phyloP scores from a whole-genome alignment of 1,140 invertebrate species.

The Drosophila kohkoa region DNA sequence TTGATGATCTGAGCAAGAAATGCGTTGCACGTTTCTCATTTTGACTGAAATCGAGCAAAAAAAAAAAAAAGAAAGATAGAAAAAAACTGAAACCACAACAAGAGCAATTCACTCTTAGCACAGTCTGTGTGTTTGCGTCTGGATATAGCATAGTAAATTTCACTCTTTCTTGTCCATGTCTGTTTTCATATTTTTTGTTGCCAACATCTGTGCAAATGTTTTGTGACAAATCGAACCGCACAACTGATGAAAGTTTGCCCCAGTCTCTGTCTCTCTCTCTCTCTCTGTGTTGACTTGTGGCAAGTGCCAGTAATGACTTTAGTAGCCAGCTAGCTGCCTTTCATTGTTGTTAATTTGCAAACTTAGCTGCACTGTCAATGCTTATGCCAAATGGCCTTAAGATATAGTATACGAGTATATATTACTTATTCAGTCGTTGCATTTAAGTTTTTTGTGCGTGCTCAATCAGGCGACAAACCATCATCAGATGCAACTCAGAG shows the following conservation, averaged over 20 bases:
- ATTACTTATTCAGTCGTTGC: neutral
- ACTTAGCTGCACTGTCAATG: slow-evolving; percentile 41
- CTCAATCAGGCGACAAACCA: slow-evolving; percentile 57
- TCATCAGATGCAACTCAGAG: slow-evolving; percentile 36
- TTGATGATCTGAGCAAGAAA: slow-evolving; percentile 67
- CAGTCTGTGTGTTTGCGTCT: slow-evolving; percentile 16
- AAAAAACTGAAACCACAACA: slow-evolving; percentile 21
- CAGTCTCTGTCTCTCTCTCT: slow-evolving; percentile 1
- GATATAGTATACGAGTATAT: slow-evolving; percentile 9
- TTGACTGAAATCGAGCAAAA: slow-evolving; percentile 62
- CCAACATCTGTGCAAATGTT: slow-evolving; percentile 52
- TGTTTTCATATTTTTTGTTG: slow-evolving; percentile 16
- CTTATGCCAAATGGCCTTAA: slow-evolving; percentile 41
- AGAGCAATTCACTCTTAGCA: slow-evolving; percentile 42
- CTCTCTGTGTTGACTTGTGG: neutral
- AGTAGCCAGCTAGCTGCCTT: slow-evolving; percentile 7
- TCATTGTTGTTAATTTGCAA: slow-evolving; percentile 42
- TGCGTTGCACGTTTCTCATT: slow-evolving; percentile 78
- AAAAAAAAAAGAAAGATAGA: neutral
- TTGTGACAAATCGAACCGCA: slow-evolving; percentile 45
- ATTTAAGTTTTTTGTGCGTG: slow-evolving; percentile 27
- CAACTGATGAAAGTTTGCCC: slow-evolving; percentile 43
- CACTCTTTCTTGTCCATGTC: slow-evolving; percentile 44
- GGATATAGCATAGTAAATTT: slow-evolving; percentile 55
- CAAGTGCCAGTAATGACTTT: slow-evolving; percentile 39